Conservation (phyloP, 2,888 invertebrate species). For the Steinernema scapterisci region DNA sequence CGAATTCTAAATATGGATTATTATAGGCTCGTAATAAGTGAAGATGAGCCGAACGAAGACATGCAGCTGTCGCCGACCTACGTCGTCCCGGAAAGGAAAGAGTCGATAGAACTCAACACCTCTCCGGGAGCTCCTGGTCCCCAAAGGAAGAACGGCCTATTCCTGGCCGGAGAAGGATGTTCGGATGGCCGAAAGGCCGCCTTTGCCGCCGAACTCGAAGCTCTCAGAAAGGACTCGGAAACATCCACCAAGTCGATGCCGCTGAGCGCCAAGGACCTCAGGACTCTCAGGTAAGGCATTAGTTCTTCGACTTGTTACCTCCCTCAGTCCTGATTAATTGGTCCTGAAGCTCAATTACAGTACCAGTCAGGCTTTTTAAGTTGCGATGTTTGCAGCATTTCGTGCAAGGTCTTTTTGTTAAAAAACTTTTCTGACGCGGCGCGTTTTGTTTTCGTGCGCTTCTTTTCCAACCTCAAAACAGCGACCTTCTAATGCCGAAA, state of each 20-base stretch:
- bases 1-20: background rate
- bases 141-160: constrained; percentile 55
- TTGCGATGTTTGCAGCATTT: too few species aligned
- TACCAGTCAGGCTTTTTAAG: too few species aligned
- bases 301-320: too few species aligned
- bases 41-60: constrained; percentile 8
- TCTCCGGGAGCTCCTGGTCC: constrained; percentile 41
- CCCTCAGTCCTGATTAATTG: too few species aligned
- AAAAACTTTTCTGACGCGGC: background rate
- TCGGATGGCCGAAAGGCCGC: constrained; percentile 39
- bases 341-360: too few species aligned
- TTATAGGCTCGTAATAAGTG: constrained; percentile 1
- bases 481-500: background rate
- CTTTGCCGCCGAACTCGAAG: constrained; percentile 58
- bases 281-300: background rate
- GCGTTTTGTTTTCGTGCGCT: background rate
- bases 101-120: constrained; percentile 33
- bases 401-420: background rate
- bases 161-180: constrained; percentile 43
- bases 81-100: background rate
- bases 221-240: constrained; percentile 61
- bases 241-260: constrained; percentile 50
- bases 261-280: background rate
- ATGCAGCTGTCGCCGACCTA: background rate
- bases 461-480: background rate